Percentiles rank a stretch among this genome's conserved stretches.
Evolutionary conservation across 2,888 invertebrate species (phyloP).

Genomic region (Petrolisthes manimaculis): DNA sequence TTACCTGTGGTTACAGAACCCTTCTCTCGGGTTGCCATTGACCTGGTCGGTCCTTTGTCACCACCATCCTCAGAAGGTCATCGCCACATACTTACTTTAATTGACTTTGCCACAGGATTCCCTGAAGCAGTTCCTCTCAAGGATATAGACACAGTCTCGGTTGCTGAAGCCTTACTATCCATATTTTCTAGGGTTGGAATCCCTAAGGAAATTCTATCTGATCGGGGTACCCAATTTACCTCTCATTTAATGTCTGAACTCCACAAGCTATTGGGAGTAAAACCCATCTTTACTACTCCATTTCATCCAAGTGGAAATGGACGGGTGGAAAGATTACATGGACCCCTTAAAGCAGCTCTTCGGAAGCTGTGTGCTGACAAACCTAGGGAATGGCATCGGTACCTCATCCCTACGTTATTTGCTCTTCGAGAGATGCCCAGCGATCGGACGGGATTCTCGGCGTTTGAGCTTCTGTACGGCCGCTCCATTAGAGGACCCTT

Average conservation of each 20-base stretch:
- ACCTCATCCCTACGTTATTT: conserved; percentile 14
- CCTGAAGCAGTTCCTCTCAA: conserved; percentile 24
- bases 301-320: too few species aligned
- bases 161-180: not conserved
- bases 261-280: too few species aligned
- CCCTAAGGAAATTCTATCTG: too few species aligned
- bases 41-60: conserved; percentile 18
- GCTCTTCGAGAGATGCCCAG: conserved; percentile 41
- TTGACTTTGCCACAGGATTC: conserved; percentile 15
- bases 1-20: conserved; percentile 19
- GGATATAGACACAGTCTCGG: not conserved
- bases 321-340: too few species aligned
- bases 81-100: conserved; percentile 14
- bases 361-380: not conserved
- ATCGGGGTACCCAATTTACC: not conserved
- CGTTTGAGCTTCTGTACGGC: conserved; percentile 29
- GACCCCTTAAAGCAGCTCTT: too few species aligned
- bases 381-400: conserved; percentile 26
- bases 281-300: too few species aligned
- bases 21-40: conserved; percentile 21
- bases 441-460: conserved; percentile 28
- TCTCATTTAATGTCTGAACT: too few species aligned
- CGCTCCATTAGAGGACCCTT: conserved; percentile 9
- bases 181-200: not conserved
- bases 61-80: not conserved